Evolutionary conservation across 2,797 vertebrate genomes (phyloP).

Genomic region (Falco naumanni): DNA sequence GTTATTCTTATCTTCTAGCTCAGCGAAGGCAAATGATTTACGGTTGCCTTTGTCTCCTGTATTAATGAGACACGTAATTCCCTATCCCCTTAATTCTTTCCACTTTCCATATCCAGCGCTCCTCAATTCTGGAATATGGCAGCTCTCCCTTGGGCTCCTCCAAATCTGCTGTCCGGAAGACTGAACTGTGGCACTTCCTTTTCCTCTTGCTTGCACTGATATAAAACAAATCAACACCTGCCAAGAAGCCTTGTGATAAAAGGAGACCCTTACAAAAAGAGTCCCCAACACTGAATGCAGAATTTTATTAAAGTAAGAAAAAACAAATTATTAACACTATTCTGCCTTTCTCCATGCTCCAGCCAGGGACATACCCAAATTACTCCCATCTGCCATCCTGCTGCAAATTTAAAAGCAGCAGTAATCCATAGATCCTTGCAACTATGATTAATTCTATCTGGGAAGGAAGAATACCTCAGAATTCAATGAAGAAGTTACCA

Average conservation of each 20-base stretch:
- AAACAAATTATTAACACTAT: background rate
- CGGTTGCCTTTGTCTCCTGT: background rate
- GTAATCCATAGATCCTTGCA: constrained; percentile 43
- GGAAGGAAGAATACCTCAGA: constrained; percentile 43
- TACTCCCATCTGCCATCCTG: constrained; percentile 34
- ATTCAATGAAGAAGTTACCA: constrained; percentile 59
- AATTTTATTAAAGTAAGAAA: constrained; percentile 17
- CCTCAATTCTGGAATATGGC: background rate
- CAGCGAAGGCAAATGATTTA: background rate
- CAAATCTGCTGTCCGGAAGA: background rate
- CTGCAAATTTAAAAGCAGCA: constrained; percentile 39
- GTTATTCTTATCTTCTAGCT: background rate
- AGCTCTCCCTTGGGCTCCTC: background rate
- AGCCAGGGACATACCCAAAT: background rate
- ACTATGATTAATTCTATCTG: constrained; percentile 59
- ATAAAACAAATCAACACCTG: background rate
- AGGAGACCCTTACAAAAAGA: background rate
- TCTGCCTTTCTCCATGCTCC: background rate
- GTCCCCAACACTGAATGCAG: background rate
- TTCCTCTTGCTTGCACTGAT: background rate
- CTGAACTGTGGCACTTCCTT: background rate
- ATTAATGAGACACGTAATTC: background rate
- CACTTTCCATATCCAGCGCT: background rate
- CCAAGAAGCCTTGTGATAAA: background rate
- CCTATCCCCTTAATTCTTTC: background rate